A percentile compares a stretch with the other conserved stretches of the same genome.
These are phyloP conservation scores for Yponomeuta plumbellus DNA, from an alignment of 2,888 invertebrate species.

Conservation along the genomic window DNA sequence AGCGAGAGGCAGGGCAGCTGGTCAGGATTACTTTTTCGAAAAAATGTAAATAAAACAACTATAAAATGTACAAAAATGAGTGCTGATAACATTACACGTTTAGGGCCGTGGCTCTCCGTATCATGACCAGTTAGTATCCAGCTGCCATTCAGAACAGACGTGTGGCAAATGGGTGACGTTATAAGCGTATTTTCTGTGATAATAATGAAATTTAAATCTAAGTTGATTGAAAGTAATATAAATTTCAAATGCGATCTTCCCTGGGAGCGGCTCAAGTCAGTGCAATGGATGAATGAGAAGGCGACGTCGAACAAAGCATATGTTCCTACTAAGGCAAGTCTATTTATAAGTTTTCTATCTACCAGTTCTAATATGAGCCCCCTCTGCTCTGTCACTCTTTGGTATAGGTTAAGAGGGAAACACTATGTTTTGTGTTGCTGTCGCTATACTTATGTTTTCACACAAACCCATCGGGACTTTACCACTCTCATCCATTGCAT, in stretches of 20 bases:
- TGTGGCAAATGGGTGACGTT: constrained; percentile 64
- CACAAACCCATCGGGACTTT: too few relatives aligned
- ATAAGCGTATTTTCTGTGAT: constrained; percentile 72
- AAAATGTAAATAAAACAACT: constrained; percentile 55
- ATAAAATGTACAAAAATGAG: constrained; percentile 41
- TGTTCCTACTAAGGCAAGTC: constrained; percentile 83
- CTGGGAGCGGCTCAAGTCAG: constrained; percentile 61
- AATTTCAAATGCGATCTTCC: constrained; percentile 65
- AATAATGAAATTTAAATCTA: constrained; percentile 73
- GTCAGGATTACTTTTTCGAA: constrained; percentile 23
- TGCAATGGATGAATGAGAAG: constrained; percentile 88
- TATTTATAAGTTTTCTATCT: constrained; percentile 4
- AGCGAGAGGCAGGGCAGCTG: neutral
- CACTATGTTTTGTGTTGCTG: too few relatives aligned
- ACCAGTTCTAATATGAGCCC: neutral
- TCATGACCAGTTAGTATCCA: constrained; percentile 56
- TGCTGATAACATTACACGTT: constrained; percentile 41
- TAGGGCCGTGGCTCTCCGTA: constrained; percentile 46
- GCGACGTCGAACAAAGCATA: constrained; percentile 87
- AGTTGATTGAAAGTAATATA: constrained; percentile 67
- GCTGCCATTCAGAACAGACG: constrained; percentile 36
- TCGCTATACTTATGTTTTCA: too few relatives aligned
- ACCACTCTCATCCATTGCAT: too few relatives aligned
- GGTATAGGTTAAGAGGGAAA: too few relatives aligned
- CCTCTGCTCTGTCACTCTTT: neutral